Base-by-base conservation (phyloP, 2,888 invertebrate genomes). In the Isoperla grammatica region DNA sequence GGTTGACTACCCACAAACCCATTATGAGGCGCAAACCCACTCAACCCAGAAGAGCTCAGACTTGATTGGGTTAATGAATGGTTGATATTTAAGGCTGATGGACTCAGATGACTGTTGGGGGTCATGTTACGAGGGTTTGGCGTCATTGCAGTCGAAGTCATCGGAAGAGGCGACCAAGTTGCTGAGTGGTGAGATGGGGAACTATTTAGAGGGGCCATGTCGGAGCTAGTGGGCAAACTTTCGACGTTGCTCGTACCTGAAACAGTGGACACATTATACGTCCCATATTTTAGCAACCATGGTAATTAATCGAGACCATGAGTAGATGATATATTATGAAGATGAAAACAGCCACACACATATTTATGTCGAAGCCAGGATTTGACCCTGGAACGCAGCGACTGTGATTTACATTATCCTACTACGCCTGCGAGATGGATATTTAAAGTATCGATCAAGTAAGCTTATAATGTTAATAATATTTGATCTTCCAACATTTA, bases 201-300 rank as follows among this genome's bases (percentile, higher is more conserved):
- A 22, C 49, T 49, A 15, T 13, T 49, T 1, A 49, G 49, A 13
- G 49, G 5, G n/a, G 49, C 5, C 49, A 49, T 22, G n/a, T 49
- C 49, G 2, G 49, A 29, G 15, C 29, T 29, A 8, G 29, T 12
- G n/a, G 29, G 40, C 3, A 40, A 3, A 15, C 12, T 12, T 15
- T 40, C 40, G 6, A 13, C 15, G 12, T 40, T 40, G 12, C n/a
- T 12, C 15, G 40, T 6, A 12, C 40, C 40, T 40, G 40, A 12
- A 15, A 40, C 12, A 29, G 5, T 6, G 29, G n/a, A n/a, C n/a
- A n/a, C n/a, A n/a, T n/a, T n/a, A n/a, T n/a, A n/a, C n/a, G n/a
- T n/a, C n/a, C n/a, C n/a, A n/a, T n/a, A n/a, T n/a, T n/a, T n/a
- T n/a, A n/a, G n/a, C n/a, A n/a, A n/a, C n/a, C n/a, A n/a, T n/a